Conservation (phyloP, 2,797 vertebrate species). For the Lindbergichthys nudifrons region DNA sequence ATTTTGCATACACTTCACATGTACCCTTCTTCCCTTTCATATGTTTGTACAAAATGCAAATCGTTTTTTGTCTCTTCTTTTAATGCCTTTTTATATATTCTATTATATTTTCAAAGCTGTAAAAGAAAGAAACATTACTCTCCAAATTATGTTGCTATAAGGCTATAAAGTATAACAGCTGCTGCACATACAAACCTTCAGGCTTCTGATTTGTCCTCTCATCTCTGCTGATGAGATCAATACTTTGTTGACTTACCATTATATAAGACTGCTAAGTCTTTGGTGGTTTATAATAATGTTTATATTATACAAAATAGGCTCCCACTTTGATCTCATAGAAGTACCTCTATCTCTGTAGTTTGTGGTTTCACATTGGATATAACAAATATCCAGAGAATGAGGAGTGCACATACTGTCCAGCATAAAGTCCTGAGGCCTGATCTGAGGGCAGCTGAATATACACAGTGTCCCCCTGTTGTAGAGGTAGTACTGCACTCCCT, state of each 20-base stretch:
- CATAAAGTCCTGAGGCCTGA: conserved; percentile 97
- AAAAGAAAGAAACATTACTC: conserved; percentile 29
- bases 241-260: conserved; percentile 39
- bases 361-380: conserved; percentile 92
- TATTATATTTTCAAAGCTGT: conserved; percentile 32
- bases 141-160: conserved; percentile 27
- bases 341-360: conserved; percentile 36
- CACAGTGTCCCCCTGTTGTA: conserved; percentile 93
- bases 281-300: conserved; percentile 37
- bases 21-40: neutral
- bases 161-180: conserved; percentile 36
- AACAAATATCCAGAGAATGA: conserved; percentile 99
- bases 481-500: conserved; percentile 94
- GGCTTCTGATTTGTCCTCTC: conserved; percentile 27
- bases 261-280: conserved; percentile 29
- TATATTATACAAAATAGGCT: conserved; percentile 35
- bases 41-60: conserved; percentile 18
- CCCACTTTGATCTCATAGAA: conserved; percentile 24
- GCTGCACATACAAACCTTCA: conserved; percentile 37
- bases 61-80: conserved; percentile 23
- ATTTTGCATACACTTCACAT: conserved; percentile 30
- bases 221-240: conserved; percentile 35
- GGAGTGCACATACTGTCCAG: conserved; percentile 96
- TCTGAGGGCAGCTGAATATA: conserved; percentile 96
- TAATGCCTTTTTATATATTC: conserved; percentile 27